Base-by-base conservation (phyloP, 2,888 invertebrate genomes). In the Agonopterix heracliana region DNA sequence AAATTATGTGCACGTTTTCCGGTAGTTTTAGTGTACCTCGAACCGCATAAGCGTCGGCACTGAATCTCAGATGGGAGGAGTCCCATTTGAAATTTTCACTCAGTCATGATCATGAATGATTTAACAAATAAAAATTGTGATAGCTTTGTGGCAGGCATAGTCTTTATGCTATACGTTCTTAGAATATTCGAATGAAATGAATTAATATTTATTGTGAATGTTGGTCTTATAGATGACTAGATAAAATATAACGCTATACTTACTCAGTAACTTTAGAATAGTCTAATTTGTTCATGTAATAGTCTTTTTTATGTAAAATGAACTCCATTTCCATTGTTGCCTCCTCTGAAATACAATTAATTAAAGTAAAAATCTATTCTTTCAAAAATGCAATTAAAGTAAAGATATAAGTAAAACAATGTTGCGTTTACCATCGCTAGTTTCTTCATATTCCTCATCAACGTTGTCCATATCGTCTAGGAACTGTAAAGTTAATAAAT, bases 201-300 rank as follows among this genome's bases (percentile, higher is more conserved):
- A 26, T 26, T 7, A 26, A 26, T 26, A 26, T 26, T 26, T 26
- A 26, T 26, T 26, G 26, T 26, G 26, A 26, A 26, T 17, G 2
- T 17, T 26, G 26, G 7, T 26, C 5, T 26, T 5, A 26, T 26
- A 26, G 5, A 26, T 26, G 26, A 26, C 2, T 26, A 26, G 7
- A 26, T 26, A 26, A 26, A 26, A 26, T 26, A 26, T 17, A 26
- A 26, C 17, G 17, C 17, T 17, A 17, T 3, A 81, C 85, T 81
- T 90, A 95, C 95, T 91, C 91, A 42, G 94, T 94, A 41, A 97
- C 93, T 75, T 93, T 91, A 38, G 90, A 86, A 72, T 94, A 95
- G 53, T 95, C 94, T 75, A 98, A 81, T 78, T 98, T 98, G 58
- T 93, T 94, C 86, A 93, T 94, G 73, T 99, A 99, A 83, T 98